A percentile compares a stretch with the other conserved stretches of the same genome.
Conservation (phyloP, 2,797 vertebrate genomes). For the Alosa sapidissima region DNA sequence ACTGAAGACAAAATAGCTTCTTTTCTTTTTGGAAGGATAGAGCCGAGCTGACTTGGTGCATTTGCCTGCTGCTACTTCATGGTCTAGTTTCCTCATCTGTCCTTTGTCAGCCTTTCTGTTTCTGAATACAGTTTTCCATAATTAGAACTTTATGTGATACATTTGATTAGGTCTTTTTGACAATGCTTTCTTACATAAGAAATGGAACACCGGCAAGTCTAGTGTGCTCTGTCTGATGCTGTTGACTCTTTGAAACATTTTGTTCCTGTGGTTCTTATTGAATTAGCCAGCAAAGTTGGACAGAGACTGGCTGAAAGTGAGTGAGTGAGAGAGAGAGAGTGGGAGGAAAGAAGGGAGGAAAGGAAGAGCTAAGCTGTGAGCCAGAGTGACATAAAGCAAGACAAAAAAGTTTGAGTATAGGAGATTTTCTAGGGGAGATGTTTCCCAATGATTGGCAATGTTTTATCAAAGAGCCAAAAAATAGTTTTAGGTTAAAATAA, state of each 20-base stretch:
- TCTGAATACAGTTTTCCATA: not conserved
- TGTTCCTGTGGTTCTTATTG: conserved; percentile 34
- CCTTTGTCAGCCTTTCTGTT: not conserved
- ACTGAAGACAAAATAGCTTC: not conserved
- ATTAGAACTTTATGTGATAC: not conserved
- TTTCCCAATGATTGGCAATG: not conserved
- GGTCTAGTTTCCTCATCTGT: not conserved
- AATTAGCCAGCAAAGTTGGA: conserved; percentile 24
- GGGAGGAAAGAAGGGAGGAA: not conserved
- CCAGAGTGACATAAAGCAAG: not conserved
- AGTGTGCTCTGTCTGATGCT: not conserved
- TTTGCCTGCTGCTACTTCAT: not conserved
- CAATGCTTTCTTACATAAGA: not conserved
- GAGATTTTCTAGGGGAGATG: not conserved
- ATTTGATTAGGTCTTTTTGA: not conserved
- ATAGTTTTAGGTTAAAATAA: not conserved
- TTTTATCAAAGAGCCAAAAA: not conserved
- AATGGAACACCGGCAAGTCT: not conserved
- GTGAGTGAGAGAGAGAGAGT: not conserved
- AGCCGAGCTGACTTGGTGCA: not conserved
- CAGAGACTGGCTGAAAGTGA: not conserved
- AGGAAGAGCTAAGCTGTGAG: not conserved
- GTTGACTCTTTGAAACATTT: conserved; percentile 24
- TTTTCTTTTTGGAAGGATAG: not conserved
- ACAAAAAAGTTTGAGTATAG: not conserved